Conservation (phyloP, 2,797 vertebrate species). For the Masticophis lateralis region DNA sequence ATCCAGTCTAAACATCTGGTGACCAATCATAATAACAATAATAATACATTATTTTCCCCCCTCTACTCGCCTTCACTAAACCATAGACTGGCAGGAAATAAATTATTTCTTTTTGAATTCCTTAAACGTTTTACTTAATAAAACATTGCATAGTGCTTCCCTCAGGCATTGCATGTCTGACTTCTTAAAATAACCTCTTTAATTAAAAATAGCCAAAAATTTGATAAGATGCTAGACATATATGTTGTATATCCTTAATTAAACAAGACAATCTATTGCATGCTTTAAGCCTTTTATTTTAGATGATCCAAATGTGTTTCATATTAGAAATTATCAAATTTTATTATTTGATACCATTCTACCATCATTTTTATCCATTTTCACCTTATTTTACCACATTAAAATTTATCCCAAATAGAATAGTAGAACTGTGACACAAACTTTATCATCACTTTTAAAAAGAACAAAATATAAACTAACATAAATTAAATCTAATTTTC, state of each 20-base stretch:
- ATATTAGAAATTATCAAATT: neutral
- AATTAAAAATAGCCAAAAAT: constrained; percentile 10
- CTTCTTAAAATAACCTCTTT: constrained; percentile 9
- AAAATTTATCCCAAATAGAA: neutral
- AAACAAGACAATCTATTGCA: neutral
- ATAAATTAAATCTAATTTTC: neutral
- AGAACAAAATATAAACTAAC: neutral
- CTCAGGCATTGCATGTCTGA: neutral
- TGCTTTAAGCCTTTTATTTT: neutral
- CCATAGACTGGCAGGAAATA: constrained; percentile 4
- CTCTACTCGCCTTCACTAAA: constrained; percentile 32
- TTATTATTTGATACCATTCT: neutral
- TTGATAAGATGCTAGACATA: constrained; percentile 1
- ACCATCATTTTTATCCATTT: neutral
- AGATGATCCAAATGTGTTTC: neutral
- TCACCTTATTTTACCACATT: neutral
- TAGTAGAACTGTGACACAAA: neutral
- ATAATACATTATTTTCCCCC: neutral
- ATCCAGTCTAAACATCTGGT: neutral
- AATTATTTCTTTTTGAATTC: constrained; percentile 39
- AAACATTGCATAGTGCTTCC: constrained; percentile 27
- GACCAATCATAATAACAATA: neutral
- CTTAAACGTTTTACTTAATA: constrained; percentile 35
- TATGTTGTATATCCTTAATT: constrained; percentile 1
- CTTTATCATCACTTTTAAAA: neutral